These are phyloP conservation scores for Blastobasis adustella DNA, from an alignment of 2,888 invertebrate genomes.

Conservation along the genomic window DNA sequence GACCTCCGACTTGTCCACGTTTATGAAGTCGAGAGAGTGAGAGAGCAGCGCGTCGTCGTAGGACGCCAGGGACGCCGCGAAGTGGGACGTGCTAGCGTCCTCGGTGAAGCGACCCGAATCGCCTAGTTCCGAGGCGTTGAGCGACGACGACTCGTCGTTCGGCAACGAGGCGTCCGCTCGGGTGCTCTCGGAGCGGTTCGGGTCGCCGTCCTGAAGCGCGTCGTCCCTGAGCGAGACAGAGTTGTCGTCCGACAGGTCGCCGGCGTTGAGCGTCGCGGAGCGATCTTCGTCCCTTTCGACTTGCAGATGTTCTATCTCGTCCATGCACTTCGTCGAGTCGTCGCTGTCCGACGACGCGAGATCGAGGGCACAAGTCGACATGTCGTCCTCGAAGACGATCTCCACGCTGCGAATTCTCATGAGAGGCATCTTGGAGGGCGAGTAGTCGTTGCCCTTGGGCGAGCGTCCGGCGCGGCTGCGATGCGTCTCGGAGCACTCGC, in stretches of 20 bases:
- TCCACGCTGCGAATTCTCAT: conserved; percentile 68
- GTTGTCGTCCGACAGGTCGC: conserved; percentile 56
- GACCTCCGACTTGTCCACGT: conserved; percentile 34
- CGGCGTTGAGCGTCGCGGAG: conserved; percentile 56
- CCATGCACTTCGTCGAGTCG: conserved; percentile 63
- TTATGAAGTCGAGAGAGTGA: conserved; percentile 47
- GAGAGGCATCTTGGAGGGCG: conserved; percentile 59
- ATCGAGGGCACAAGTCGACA: conserved; percentile 62
- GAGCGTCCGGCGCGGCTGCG: conserved; percentile 43
- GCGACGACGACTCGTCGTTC: conserved; percentile 41
- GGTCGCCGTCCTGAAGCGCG: conserved; percentile 19
- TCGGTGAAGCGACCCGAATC: conserved; percentile 64
- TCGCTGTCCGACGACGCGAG: conserved; percentile 52
- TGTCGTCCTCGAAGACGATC: conserved; percentile 66
- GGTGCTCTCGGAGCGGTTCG: conserved; percentile 20
- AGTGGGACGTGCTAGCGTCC: conserved; percentile 53
- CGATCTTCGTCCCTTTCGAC: conserved; percentile 43
- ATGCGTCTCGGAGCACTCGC: conserved; percentile 52
- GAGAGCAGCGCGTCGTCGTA: conserved; percentile 62
- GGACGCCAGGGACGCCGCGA: conserved; percentile 34
- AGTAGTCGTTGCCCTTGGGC: conserved; percentile 56
- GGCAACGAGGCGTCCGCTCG: conserved; percentile 26
- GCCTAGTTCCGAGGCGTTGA: conserved; percentile 50
- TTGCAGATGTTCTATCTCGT: conserved; percentile 51
- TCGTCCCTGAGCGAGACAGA: conserved; percentile 33